Percentiles rank a stretch among this genome's conserved stretches.
phyloP scores from a whole-genome alignment of 2,797 vertebrate species.

The Rhinichthys osculus region DNA sequence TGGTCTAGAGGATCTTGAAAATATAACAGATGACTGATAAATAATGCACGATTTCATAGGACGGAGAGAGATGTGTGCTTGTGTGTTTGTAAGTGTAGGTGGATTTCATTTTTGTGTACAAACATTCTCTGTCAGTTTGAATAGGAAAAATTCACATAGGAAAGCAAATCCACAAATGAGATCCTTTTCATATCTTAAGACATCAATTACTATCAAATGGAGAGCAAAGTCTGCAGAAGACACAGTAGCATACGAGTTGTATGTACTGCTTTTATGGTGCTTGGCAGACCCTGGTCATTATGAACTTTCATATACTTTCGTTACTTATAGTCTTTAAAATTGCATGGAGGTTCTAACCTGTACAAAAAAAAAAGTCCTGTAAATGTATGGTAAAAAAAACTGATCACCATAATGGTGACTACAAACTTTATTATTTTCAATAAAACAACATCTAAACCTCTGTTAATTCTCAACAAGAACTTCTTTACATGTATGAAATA shows the following conservation, averaged over 20 bases:
- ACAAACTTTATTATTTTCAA: too few species aligned
- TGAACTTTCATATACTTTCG: not conserved
- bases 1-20: constrained; percentile 15
- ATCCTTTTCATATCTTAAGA: not conserved
- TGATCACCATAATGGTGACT: too few species aligned
- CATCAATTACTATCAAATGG: not conserved
- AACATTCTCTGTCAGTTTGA: constrained; percentile 19
- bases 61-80: not conserved
- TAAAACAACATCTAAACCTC: too few species aligned
- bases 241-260: not conserved
- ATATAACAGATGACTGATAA: constrained; percentile 21
- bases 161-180: not conserved
- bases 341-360: not conserved
- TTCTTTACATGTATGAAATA: too few species aligned
- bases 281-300: not conserved
- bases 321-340: not conserved
- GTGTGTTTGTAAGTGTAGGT: constrained; percentile 5
- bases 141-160: not conserved
- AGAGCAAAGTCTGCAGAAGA: not conserved
- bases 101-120: constrained; percentile 9
- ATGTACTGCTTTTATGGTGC: not conserved
- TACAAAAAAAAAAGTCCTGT: too few species aligned
- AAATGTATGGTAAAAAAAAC: too few species aligned
- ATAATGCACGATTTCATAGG: constrained; percentile 28
- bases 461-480: too few species aligned